Base-by-base conservation (phyloP, 2,888 invertebrate species). In the Elysia crispata region DNA sequence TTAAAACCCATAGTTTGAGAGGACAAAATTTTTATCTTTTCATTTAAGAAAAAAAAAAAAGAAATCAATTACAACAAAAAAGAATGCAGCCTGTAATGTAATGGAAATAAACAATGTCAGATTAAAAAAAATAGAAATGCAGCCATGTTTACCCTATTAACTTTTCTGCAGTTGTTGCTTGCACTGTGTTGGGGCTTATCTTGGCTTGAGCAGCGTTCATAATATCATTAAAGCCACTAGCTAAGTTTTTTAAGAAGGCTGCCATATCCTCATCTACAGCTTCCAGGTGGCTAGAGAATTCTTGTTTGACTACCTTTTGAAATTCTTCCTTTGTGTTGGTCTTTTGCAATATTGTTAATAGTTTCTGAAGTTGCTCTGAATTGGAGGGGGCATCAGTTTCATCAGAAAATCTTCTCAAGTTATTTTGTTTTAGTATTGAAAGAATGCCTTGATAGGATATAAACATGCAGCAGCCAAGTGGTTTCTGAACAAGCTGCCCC, bases 151-250 rank as follows among this genome's bases (percentile, higher is more conserved):
- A 76, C 76, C 80, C 84, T 67, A 85, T 87, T 74, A 86, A 85
- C 49, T 82, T 84, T 13, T 89, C 88, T 60, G 84, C 81, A 70
- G 86, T 86, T 20, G 85, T 83, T 60, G 83, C 72, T 33, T 88
- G 86, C 20, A 90, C 87, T 77, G 87, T 88, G 81, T 85, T 87
- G 13, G 90, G 90, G 67, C 83, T 87, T n/a, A 88, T 87, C 76
- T 83, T 88, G 25, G 89, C 87, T 60, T 84, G 78, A 23, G 86
- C 86, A 73, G 82, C 85, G 83, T 83, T 85, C 57, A 84, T 74
- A 30, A 84, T 80, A 20, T 83, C 84, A 73, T 76, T 82, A 23
- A 85, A 64, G 1, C 79, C 77, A 70, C 77, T 77, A 13, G 83
- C 80, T 25, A 84, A 69, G 67, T 78, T 75, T 62, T 82, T 84